These are phyloP conservation scores for Apodemia duryi DNA, from an alignment of 2,888 invertebrate species.

Conservation along the genomic window DNA sequence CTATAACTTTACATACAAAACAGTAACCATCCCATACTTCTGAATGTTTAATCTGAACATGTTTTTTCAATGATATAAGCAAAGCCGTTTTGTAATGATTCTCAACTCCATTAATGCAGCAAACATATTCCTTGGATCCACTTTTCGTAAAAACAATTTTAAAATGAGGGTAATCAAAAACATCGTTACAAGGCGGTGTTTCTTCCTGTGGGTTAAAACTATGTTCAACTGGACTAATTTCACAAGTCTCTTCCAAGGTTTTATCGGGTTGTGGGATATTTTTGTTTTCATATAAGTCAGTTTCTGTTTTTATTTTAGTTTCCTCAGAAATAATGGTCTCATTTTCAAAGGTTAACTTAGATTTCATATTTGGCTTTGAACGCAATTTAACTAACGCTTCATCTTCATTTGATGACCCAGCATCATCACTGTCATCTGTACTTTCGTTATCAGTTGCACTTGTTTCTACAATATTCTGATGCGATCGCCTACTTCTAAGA, in stretches of 20 bases:
- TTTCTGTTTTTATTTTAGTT: constrained; percentile 21
- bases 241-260: background rate
- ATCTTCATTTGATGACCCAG: constrained; percentile 9
- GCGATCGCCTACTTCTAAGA: constrained; percentile 47
- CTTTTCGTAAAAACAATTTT: constrained; percentile 46
- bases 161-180: constrained; percentile 53
- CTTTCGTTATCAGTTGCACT: constrained; percentile 39
- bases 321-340: constrained; percentile 38
- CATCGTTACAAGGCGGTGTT: constrained; percentile 28
- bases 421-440: constrained; percentile 28
- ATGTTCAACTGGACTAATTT: background rate
- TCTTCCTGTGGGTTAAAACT: background rate
- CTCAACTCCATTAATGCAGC: constrained; percentile 57
- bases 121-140: constrained; percentile 60
- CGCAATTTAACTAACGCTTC: no score
- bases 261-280: background rate
- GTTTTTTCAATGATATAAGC: constrained; percentile 67
- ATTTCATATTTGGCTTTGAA: constrained; percentile 39
- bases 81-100: constrained; percentile 60
- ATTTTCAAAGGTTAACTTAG: constrained; percentile 59
- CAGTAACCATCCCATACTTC: constrained; percentile 80
- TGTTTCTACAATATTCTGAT: constrained; percentile 38
- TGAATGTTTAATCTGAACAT: constrained; percentile 57
- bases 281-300: constrained; percentile 16
- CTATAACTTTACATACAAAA: constrained; percentile 66